Conservation (phyloP, 2,888 invertebrate species). For the Muscina levida region DNA sequence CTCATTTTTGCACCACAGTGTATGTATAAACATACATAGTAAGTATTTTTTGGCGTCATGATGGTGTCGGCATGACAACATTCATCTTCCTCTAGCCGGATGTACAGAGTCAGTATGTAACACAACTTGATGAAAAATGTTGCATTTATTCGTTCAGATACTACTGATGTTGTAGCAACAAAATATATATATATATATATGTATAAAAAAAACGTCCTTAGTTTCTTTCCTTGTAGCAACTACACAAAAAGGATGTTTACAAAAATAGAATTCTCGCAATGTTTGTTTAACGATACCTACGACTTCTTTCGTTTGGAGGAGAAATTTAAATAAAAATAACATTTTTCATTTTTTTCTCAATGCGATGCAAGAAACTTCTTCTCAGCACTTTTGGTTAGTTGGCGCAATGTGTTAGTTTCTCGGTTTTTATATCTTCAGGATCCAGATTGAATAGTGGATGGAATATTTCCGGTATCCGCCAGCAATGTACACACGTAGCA, state of each 20-base stretch:
- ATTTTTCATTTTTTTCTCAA: constrained; percentile 48
- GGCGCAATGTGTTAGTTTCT: constrained; percentile 3
- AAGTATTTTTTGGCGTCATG: constrained; percentile 74
- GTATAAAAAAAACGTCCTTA: constrained; percentile 15
- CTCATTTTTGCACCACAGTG: no score
- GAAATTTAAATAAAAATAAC: constrained; percentile 60
- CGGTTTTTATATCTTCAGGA: constrained; percentile 23
- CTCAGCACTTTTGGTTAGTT: constrained; percentile 52
- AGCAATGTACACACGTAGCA: constrained; percentile 56
- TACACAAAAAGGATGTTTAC: constrained; percentile 57
- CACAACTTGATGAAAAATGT: constrained; percentile 66
- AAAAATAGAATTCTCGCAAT: constrained; percentile 54
- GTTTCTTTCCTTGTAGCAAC: constrained; percentile 27
- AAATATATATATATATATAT: not conserved
- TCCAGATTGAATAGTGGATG: constrained; percentile 73
- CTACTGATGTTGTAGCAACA: constrained; percentile 50
- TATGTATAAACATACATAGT: no score
- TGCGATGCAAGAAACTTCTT: constrained; percentile 44
- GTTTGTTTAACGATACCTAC: constrained; percentile 49
- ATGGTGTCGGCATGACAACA: constrained; percentile 76
- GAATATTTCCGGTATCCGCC: constrained; percentile 75
- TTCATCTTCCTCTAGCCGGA: constrained; percentile 78
- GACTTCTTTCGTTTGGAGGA: constrained; percentile 25
- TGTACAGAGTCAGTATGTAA: constrained; percentile 71
- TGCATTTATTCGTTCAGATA: constrained; percentile 53